phyloP scores from a whole-genome alignment of 2,797 vertebrate species.

The Orientallactaga sibirica region DNA sequence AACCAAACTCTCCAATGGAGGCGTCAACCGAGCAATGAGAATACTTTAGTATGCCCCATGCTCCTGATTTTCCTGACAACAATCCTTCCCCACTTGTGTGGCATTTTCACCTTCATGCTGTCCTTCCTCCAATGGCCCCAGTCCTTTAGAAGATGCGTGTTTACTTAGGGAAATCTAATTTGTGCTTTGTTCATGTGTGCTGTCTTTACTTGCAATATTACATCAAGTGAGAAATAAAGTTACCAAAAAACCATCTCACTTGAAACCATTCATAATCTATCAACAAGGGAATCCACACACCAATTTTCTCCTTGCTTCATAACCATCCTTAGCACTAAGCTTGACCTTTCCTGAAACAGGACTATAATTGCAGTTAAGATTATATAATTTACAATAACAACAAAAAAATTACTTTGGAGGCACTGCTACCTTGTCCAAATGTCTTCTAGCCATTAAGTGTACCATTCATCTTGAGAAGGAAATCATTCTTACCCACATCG shows the following conservation, averaged over 20 bases:
- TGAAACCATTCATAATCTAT: conserved; percentile 89
- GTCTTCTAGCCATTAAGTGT: conserved; percentile 88
- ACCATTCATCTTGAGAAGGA: conserved; percentile 91
- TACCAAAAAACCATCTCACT: conserved; percentile 89
- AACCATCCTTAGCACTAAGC: conserved; percentile 88
- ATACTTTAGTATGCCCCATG: conserved; percentile 84
- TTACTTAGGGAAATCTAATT: conserved; percentile 93
- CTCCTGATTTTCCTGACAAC: conserved; percentile 86
- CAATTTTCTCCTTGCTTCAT: conserved; percentile 89
- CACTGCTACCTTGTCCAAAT: conserved; percentile 87
- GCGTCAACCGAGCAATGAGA: conserved; percentile 84
- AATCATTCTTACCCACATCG: conserved; percentile 90
- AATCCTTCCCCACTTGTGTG: conserved; percentile 81
- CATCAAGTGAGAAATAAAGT: conserved; percentile 92
- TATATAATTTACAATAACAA: conserved; percentile 91
- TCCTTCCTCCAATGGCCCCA: conserved; percentile 87
- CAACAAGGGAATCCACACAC: conserved; percentile 89
- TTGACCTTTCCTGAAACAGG: conserved; percentile 91
- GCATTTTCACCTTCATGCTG: conserved; percentile 90
- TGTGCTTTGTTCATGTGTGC: conserved; percentile 90
- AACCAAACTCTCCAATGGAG: conserved; percentile 81
- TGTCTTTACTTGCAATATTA: conserved; percentile 90
- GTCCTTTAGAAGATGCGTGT: conserved; percentile 89
- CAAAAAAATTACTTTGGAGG: conserved; percentile 90
- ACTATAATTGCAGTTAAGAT: conserved; percentile 90